Evolutionary conservation across 2,113 vertebrate genomes (phyloP).

Genomic region (Phocoena phocoena): DNA sequence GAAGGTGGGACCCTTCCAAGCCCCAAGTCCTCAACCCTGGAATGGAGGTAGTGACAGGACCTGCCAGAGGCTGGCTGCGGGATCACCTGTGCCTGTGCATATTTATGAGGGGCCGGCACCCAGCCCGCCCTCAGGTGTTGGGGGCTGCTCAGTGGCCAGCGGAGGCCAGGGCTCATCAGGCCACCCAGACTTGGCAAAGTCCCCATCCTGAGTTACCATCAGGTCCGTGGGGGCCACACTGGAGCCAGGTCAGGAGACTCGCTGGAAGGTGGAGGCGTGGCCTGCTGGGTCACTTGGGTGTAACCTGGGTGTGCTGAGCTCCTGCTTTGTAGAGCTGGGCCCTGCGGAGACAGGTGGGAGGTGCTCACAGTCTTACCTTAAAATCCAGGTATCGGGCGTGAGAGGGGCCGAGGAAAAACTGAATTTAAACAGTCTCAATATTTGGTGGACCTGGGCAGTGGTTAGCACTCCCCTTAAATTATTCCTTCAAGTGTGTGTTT

Average conservation of each 20-base stretch:
- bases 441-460: background rate
- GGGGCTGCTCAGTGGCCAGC: background rate
- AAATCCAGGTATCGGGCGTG: background rate
- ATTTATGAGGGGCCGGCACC: accelerated
- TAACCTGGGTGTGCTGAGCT: accelerated
- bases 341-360: background rate
- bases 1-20: background rate
- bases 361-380: background rate
- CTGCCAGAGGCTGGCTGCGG: background rate
- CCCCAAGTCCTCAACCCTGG: background rate
- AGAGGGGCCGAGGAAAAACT: background rate
- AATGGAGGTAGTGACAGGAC: background rate
- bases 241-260: background rate
- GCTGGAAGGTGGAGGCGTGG: too few species aligned
- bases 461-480: accelerated
- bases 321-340: background rate
- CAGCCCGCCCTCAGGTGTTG: background rate
- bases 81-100: accelerated
- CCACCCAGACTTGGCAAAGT: background rate
- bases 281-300: accelerated
- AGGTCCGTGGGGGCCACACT: accelerated
- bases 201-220: accelerated
- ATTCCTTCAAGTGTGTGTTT: background rate
- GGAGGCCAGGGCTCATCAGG: background rate
- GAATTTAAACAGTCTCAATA: too few species aligned